Conservation (phyloP, 2,113 vertebrate genomes). For the Mionectes macconnelli region DNA sequence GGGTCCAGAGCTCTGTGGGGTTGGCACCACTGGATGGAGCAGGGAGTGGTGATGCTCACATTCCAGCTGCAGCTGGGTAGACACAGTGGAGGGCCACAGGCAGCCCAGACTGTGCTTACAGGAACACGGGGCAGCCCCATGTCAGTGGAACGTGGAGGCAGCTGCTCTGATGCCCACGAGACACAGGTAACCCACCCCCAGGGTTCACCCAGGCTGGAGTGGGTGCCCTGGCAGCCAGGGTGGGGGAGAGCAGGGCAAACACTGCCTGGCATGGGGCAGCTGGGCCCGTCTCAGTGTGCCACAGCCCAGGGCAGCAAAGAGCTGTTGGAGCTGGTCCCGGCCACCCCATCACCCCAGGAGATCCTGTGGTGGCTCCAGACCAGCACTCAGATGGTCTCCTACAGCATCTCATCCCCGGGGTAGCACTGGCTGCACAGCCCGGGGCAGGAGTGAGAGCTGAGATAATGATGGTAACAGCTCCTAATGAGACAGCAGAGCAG, state of each 20-base stretch:
- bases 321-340: neutral
- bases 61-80: neutral
- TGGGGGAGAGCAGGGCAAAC: neutral
- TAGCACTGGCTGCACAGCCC: neutral
- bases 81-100: neutral
- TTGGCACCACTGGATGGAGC: neutral
- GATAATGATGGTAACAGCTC: neutral
- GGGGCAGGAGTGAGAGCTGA: neutral
- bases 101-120: accelerated
- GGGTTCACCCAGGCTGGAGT: neutral
- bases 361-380: neutral
- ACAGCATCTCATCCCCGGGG: accelerated
- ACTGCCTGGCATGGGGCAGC: too few species aligned
- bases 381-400: neutral
- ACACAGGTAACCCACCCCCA: accelerated
- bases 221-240: neutral
- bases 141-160: neutral
- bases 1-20: neutral
- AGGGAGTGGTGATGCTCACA: neutral
- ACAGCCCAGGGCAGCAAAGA: neutral
- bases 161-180: accelerated
- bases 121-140: accelerated
- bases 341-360: neutral
- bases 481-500: neutral
- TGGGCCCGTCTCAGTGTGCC: accelerated